Evolutionary conservation across 2,797 vertebrate genomes (phyloP).

Genomic region (Aplochiton taeniatus): DNA sequence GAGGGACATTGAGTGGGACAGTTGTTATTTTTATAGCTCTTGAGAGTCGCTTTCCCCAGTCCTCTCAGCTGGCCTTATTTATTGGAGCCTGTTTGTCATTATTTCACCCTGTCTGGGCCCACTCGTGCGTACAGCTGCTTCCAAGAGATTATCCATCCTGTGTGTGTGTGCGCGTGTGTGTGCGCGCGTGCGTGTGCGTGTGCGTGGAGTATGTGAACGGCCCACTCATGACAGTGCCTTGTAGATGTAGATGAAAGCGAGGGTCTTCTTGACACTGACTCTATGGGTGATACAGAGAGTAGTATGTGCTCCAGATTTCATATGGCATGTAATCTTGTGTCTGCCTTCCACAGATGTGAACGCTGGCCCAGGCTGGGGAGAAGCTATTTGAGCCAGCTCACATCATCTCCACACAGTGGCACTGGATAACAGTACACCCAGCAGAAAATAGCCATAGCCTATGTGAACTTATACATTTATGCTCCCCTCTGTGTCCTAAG

Average conservation of each 20-base stretch:
- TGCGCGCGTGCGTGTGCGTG: neutral
- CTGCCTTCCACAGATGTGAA: constrained; percentile 15
- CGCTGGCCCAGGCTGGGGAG: constrained; percentile 15
- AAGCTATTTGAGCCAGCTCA: constrained; percentile 24
- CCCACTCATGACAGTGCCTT: constrained; percentile 14
- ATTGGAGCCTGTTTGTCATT: constrained; percentile 60
- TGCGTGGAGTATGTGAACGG: constrained; percentile 1
- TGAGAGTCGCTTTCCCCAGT: constrained; percentile 17
- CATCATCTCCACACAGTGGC: constrained; percentile 17
- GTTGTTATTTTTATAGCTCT: constrained; percentile 37
- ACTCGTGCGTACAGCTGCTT: constrained; percentile 58
- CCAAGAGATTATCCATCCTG: constrained; percentile 52
- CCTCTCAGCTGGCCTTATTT: constrained; percentile 58
- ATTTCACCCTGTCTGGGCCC: constrained; percentile 48
- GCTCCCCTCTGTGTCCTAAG: constrained; percentile 16
- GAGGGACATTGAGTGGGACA: constrained; percentile 35
- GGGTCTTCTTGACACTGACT: neutral
- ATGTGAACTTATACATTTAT: constrained; percentile 12
- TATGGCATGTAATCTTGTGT: neutral
- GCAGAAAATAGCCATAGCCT: no score
- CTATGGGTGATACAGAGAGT: no score
- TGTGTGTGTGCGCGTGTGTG: constrained; percentile 10
- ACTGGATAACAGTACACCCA: neutral
- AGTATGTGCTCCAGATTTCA: no score
- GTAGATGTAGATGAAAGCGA: neutral